These are phyloP conservation scores for Dicyrtoma fusca DNA, from an alignment of 2,888 invertebrate species.

Conservation along the genomic window DNA sequence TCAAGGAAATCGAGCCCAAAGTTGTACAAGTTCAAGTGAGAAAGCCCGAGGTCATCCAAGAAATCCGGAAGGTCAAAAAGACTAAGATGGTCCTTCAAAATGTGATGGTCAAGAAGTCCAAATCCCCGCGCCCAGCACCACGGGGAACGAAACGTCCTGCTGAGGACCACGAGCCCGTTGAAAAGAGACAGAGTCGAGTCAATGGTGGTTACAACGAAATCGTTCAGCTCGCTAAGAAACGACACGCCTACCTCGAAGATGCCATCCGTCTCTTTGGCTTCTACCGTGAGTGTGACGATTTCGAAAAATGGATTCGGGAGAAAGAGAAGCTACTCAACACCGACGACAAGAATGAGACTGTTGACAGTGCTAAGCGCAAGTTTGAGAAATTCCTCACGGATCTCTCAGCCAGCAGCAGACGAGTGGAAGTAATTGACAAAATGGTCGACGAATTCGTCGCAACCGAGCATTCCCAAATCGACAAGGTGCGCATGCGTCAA, in stretches of 20 bases:
- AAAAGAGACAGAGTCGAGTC: slow-evolving; percentile 76
- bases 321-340: slow-evolving; percentile 84
- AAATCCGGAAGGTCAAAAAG: slow-evolving; percentile 84
- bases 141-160: slow-evolving; percentile 57
- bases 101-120: slow-evolving; percentile 73
- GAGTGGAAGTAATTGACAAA: slow-evolving; percentile 84
- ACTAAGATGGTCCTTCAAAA: slow-evolving; percentile 84
- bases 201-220: slow-evolving; percentile 81
- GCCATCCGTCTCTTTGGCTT: slow-evolving; percentile 90
- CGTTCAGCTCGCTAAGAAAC: slow-evolving; percentile 73
- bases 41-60: slow-evolving; percentile 80
- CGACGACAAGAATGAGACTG: slow-evolving; percentile 83
- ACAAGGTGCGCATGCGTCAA: slow-evolving; percentile 74
- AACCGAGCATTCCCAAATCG: slow-evolving; percentile 83
- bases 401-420: slow-evolving; percentile 87
- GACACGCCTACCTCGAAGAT: slow-evolving; percentile 85
- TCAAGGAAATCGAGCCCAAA: slow-evolving; percentile 86
- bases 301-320: slow-evolving; percentile 96
- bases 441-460: slow-evolving; percentile 83
- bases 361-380: slow-evolving; percentile 89
- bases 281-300: slow-evolving; percentile 95
- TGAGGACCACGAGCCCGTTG: slow-evolving; percentile 76
- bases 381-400: slow-evolving; percentile 97
- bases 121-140: slow-evolving; percentile 57
- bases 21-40: slow-evolving; percentile 82